These are phyloP conservation scores for Parazoanthus swiftii DNA, from an alignment of 92 coral and sea anemone genomes.

Conservation along the genomic window DNA sequence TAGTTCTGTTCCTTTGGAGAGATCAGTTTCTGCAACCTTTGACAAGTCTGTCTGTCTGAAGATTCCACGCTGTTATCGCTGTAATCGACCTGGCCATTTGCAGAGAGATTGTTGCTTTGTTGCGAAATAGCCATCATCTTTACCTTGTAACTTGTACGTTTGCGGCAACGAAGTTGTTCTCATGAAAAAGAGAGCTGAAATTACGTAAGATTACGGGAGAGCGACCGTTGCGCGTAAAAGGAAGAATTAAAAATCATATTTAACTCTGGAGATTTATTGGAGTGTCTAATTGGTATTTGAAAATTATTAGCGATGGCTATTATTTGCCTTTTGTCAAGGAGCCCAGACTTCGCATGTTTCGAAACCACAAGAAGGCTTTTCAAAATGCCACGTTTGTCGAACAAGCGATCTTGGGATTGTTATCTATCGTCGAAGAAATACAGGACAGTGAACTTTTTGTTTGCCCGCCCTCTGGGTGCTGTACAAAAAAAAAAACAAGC, in stretches of 20 bases:
- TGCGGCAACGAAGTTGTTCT: not conserved
- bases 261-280: constrained; percentile 41
- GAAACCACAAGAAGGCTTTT: not conserved
- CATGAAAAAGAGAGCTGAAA: not conserved
- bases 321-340: constrained; percentile 35
- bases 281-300: constrained; percentile 38
- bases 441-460: not conserved
- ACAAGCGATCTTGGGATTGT: not conserved
- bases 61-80: constrained; percentile 3
- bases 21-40: not conserved
- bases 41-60: not conserved
- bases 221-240: not conserved
- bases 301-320: constrained; percentile 41
- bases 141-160: not conserved
- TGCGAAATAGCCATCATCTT: not conserved
- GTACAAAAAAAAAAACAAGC: constrained; percentile 19
- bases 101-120: not conserved
- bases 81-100: not conserved
- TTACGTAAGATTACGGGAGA: not conserved
- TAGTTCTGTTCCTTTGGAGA: not conserved
- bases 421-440: not conserved
- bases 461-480: not conserved
- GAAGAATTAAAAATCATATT: not conserved
- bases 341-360: not conserved
- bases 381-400: not conserved